A percentile compares a stretch with the other conserved stretches of the same genome.
These are phyloP conservation scores for Cyaniris semiargus DNA, from an alignment of 2,888 invertebrate genomes.

Conservation along the genomic window DNA sequence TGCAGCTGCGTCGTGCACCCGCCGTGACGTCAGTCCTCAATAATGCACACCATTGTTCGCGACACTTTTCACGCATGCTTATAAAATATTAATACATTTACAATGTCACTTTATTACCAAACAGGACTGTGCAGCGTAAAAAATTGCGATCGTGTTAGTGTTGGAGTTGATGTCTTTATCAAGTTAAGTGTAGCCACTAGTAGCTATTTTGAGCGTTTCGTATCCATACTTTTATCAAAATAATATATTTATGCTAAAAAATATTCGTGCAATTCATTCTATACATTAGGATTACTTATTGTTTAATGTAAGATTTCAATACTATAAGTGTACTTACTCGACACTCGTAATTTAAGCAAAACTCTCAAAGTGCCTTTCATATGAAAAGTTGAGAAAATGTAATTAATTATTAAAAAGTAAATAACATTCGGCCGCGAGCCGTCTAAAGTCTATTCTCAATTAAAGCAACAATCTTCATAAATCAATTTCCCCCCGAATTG, in stretches of 20 bases:
- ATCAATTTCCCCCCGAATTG: constrained; percentile 81
- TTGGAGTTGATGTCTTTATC: background rate
- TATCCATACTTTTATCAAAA: background rate
- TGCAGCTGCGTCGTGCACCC: constrained; percentile 71
- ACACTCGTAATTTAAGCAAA: background rate
- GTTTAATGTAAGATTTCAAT: background rate
- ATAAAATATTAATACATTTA: constrained; percentile 23
- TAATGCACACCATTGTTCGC: constrained; percentile 41
- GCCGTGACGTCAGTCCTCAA: constrained; percentile 14
- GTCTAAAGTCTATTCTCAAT: constrained; percentile 71
- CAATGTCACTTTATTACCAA: constrained; percentile 18
- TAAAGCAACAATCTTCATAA: constrained; percentile 80
- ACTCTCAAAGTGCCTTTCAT: background rate
- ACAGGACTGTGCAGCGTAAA: background rate
- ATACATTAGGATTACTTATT: background rate
- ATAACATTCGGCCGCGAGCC: background rate
- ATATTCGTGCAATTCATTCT: background rate
- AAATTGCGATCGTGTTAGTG: background rate
- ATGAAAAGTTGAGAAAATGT: constrained; percentile 9
- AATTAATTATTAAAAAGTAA: constrained; percentile 22
- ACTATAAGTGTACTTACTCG: background rate
- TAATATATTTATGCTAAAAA: background rate
- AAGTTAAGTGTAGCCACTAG: background rate
- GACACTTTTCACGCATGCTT: constrained; percentile 29
- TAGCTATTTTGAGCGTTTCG: background rate